Evolutionary conservation across 2,113 vertebrate genomes (phyloP), one percentile per base, ranked within the genome.

Genomic region (Rhinolophus sinicus): DNA sequence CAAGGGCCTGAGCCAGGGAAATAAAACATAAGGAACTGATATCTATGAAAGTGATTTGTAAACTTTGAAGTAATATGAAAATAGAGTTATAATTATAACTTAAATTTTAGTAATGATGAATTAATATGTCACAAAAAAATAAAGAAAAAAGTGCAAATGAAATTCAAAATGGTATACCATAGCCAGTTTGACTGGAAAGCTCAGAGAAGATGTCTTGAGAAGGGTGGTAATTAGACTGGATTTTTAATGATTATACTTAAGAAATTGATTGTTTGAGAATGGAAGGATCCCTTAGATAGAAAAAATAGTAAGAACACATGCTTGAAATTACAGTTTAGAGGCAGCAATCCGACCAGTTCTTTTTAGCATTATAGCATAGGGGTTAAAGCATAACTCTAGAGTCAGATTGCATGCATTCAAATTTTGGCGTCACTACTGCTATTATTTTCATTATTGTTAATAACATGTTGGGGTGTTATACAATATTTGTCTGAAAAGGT

Each of bases 201-300:
- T 87, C 56, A 67, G 62, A 65, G 56, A 62, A 52, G 84, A 47
- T 56, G 14, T 18, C 10, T 60, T 76, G 26, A 90, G 54, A 84
- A 77, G 9, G 14, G 28, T 60, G 21, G 3, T 69, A 62, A 90
- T 33, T 93, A 64, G 52, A 14, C 35, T 44, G 28, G 15, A 86
- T 54, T 94, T 96, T 77, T 78, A 91, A 77, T 89, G 60, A 73
- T 86, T 83, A 19, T 84, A 15, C 82, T 88, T 86, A 92, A 72
- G 56, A 64, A 70, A 58, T 69, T 22, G 40, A 65, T 93, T 67
- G 76, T 70, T 95, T 86, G 67, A 73, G 77, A 88, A 84, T 80
- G 78, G 44, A 22, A 75, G 21, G 22, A 58, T 83, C 75, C 50
- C 75, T 86, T 26, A 64, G 64, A 38, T 40, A 73, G 50, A 67